Evolutionary conservation across 2,113 vertebrate species (phyloP).

Genomic region (Hucho hucho): DNA sequence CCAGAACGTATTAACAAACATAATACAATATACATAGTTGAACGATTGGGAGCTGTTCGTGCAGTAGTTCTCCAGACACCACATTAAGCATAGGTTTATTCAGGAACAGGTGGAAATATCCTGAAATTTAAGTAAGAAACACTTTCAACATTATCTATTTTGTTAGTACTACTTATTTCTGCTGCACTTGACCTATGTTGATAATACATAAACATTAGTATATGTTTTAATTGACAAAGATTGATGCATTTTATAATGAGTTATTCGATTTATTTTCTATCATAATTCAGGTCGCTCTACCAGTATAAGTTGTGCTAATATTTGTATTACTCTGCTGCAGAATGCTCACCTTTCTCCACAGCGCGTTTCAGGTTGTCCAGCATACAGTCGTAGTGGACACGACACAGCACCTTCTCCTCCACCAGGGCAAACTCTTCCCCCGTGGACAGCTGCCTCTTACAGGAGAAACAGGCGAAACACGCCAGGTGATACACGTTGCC

Average conservation of each 20-base stretch:
- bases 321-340: too few species aligned
- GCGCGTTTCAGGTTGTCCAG: slow-evolving; percentile 95
- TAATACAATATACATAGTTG: too few species aligned
- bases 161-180: neutral
- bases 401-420: slow-evolving; percentile 93
- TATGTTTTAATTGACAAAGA: too few species aligned
- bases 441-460: slow-evolving; percentile 95
- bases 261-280: neutral
- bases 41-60: too few species aligned
- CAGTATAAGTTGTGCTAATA: neutral
- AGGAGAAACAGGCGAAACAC: slow-evolving; percentile 97
- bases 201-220: too few species aligned
- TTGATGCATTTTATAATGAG: neutral
- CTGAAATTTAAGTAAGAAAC: too few species aligned
- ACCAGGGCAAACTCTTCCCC: slow-evolving; percentile 98
- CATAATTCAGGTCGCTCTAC: neutral
- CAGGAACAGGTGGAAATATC: too few species aligned
- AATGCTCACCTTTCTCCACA: slow-evolving; percentile 88
- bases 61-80: too few species aligned
- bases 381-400: slow-evolving; percentile 97
- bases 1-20: too few species aligned
- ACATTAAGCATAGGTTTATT: too few species aligned
- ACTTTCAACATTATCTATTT: neutral
- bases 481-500: slow-evolving; percentile 96
- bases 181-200: neutral